A percentile compares a stretch with the other conserved stretches of the same genome.
Evolutionary conservation across 1,140 invertebrate genomes (phyloP).

Genomic region (Papilio polyxenes): DNA sequence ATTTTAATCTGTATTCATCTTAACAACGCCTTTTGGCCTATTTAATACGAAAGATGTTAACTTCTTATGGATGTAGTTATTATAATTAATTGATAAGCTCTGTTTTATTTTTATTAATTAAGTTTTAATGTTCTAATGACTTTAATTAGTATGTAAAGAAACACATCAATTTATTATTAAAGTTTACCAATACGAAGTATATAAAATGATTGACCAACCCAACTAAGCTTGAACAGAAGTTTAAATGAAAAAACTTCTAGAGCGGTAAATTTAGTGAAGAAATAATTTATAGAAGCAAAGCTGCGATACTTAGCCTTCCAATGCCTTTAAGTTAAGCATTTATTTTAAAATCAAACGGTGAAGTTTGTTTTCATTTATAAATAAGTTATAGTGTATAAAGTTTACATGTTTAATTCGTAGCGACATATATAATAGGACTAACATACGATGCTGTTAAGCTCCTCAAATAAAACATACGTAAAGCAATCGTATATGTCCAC

Average conservation of each 20-base stretch:
- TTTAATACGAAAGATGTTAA: background rate
- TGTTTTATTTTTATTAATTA: no score
- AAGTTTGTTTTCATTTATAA: background rate
- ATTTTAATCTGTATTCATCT: background rate
- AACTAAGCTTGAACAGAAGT: constrained; percentile 10
- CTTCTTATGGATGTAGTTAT: background rate
- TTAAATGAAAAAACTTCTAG: constrained; percentile 28
- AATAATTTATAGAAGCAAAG: constrained; percentile 19
- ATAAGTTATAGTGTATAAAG: no score
- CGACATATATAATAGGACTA: no score
- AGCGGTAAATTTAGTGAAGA: constrained; percentile 21
- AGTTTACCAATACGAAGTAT: background rate
- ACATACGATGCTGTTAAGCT: no score
- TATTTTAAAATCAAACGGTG: constrained; percentile 6
- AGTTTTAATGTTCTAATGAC: no score
- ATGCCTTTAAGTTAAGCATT: constrained; percentile 10
- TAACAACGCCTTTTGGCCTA: background rate
- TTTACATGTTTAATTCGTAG: no score
- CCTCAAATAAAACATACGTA: no score
- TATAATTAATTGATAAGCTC: no score
- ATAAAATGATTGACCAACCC: background rate
- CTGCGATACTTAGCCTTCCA: constrained; percentile 14
- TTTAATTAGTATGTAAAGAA: background rate
- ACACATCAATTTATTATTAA: background rate
- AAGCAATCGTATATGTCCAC: no score